Percentiles rank a stretch among this genome's conserved stretches.
These are phyloP conservation scores for Cremastobaeus sp. DNA, from an alignment of 2,888 invertebrate genomes.

Conservation along the genomic window DNA sequence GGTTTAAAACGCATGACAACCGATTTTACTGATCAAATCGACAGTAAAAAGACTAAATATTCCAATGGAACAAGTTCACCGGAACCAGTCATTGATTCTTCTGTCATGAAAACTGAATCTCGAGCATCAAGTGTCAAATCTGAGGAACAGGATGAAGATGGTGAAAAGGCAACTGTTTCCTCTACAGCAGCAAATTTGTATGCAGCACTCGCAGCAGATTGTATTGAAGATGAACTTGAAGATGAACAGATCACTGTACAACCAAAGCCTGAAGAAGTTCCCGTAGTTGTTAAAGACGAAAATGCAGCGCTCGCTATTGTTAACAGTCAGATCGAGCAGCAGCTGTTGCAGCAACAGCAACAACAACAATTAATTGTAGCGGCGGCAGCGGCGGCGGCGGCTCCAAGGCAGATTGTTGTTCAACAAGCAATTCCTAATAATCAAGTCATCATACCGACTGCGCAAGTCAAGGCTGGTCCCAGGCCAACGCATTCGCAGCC, in stretches of 20 bases:
- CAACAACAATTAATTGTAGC: conserved; percentile 77
- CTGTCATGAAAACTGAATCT: conserved; percentile 77
- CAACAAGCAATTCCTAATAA: conserved; percentile 70
- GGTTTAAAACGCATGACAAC: conserved; percentile 77
- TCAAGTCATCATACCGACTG: conserved; percentile 73
- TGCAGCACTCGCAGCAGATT: conserved; percentile 90
- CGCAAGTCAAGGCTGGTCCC: conserved; percentile 69
- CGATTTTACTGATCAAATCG: conserved; percentile 76
- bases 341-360: conserved; percentile 71
- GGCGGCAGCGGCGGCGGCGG: too few species aligned
- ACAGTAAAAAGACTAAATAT: conserved; percentile 78
- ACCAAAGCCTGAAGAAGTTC: conserved; percentile 65
- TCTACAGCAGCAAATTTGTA: conserved; percentile 92
- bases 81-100: conserved; percentile 73
- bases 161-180: conserved; percentile 83
- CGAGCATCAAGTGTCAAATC: conserved; percentile 78
- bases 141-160: conserved; percentile 79
- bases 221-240: conserved; percentile 86
- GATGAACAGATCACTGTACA: conserved; percentile 76
- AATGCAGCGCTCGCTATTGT: conserved; percentile 54
- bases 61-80: conserved; percentile 76
- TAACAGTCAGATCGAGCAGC: conserved; percentile 70
- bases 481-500: conserved; percentile 66
- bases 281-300: conserved; percentile 58
- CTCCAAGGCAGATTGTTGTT: conserved; percentile 71